Conservation (phyloP, 2,888 invertebrate genomes). For the Sminthurides aquaticus region DNA sequence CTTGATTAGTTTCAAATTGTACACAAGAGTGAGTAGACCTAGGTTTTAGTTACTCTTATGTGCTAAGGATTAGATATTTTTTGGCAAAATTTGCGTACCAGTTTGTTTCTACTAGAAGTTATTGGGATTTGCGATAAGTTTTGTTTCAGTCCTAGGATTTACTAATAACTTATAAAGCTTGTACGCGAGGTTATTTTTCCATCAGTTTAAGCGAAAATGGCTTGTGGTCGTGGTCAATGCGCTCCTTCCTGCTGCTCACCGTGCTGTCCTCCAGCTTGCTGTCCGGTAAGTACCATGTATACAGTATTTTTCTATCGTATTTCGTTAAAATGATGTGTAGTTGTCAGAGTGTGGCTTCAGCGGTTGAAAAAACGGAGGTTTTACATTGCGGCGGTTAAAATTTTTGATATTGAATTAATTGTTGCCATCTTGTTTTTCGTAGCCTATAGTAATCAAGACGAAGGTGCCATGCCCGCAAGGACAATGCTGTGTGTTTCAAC, state of each 20-base stretch:
- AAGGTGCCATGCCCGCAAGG: slow-evolving; percentile 38
- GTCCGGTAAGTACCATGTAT: slow-evolving; percentile 32
- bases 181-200: too few relatives aligned
- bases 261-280: slow-evolving; percentile 40
- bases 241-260: slow-evolving; percentile 28
- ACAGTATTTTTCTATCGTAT: not conserved
- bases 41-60: not conserved
- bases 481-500: slow-evolving; percentile 43
- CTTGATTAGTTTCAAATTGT: not conserved
- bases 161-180: too few relatives aligned
- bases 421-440: slow-evolving; percentile 11
- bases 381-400: too few relatives aligned
- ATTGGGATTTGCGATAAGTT: not conserved
- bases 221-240: slow-evolving; percentile 20
- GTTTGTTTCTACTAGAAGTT: not conserved
- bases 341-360: too few relatives aligned
- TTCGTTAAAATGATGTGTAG: too few relatives aligned
- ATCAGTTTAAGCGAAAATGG: not conserved
- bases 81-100: not conserved
- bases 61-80: not conserved
- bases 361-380: too few relatives aligned
- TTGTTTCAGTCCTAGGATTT: too few relatives aligned
- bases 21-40: not conserved
- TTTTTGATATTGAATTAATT: not conserved
- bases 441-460: slow-evolving; percentile 41